Evolutionary conservation across 2,113 vertebrate species (phyloP).

Genomic region (Burhinus bistriatus): DNA sequence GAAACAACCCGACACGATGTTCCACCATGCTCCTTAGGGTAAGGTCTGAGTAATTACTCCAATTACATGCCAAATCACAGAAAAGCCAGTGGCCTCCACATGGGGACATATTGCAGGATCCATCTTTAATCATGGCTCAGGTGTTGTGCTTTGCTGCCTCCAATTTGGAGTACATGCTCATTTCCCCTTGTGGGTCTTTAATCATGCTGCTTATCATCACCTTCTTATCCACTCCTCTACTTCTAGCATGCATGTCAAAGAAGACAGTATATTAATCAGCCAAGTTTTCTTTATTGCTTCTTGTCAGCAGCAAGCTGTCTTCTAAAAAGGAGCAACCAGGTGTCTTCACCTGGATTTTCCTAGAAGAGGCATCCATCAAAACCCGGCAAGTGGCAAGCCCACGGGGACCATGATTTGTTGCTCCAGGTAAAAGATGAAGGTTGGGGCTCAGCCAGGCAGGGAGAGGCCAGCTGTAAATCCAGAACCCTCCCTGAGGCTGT

Average conservation of each 20-base stretch:
- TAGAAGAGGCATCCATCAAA: neutral
- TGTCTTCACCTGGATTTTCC: neutral
- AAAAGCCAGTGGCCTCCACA: neutral
- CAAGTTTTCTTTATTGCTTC: neutral
- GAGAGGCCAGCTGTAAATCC: neutral
- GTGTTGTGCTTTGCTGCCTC: neutral
- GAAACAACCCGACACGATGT: neutral
- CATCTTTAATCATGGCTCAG: neutral
- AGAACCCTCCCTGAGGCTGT: neutral
- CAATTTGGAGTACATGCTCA: neutral
- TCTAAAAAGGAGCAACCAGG: neutral
- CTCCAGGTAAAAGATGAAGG: neutral
- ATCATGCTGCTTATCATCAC: neutral
- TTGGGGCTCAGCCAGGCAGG: neutral
- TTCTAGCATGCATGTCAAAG: slow-evolving; percentile 4
- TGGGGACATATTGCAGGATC: neutral
- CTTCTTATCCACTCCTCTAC: neutral
- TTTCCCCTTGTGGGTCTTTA: neutral
- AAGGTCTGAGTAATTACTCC: neutral
- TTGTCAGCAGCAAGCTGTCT: slow-evolving; percentile 9
- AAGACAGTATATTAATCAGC: neutral
- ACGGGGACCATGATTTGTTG: neutral
- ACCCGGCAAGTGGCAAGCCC: neutral
- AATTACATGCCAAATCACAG: neutral
- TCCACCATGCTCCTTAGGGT: neutral